Evolutionary conservation across 2,888 invertebrate species (phyloP), one percentile per base, ranked within the genome.

Genomic region (Rhyacophila evoluta): DNA sequence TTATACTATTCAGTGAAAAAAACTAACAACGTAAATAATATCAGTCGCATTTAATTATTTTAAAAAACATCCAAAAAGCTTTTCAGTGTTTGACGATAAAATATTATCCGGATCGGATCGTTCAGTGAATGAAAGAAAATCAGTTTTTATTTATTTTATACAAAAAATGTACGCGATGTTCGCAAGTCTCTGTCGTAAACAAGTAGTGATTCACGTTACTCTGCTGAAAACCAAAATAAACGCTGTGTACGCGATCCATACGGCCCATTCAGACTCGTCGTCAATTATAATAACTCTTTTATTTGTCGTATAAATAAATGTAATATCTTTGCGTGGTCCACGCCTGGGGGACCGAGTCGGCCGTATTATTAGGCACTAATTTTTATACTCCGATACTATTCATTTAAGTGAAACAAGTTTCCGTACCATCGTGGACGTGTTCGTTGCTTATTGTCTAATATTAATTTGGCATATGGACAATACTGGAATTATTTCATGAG

Each of bases 221-320:
- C 72, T 67, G 29, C 74, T 37, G 75, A 68, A 75, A 80, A 75
- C 80, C 75, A 73, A 80, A 80, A 80, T 80, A 80, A 80, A 78
- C 78, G 15, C 55, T 55, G 55, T 41, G 41, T 55, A 55, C 55
- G 19, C 55, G 10, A 55, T 55, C 55, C 33, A 28, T 28, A 29
- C 69, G 69, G 69, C 15, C 69, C 69, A 69, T 69, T 69, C 29
- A 69, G 69, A 5, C 69, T 69, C 29, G 55, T 55, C 55, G 33
- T 69, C 28, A 69, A 69, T 69, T 69, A 28, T 69, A 69, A 69
- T 69, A 33, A 33, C 69, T 69, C 69, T 69, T 69, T 69, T 69
- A 69, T 69, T 33, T 69, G 69, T 69, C 69, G 69, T 69, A 69
- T 69, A 69, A 69, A 69, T 69, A 69, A 27, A 69, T 69, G n/a